Base-by-base conservation (phyloP, 1,140 invertebrate species). In the Camponotus vicinus region DNA sequence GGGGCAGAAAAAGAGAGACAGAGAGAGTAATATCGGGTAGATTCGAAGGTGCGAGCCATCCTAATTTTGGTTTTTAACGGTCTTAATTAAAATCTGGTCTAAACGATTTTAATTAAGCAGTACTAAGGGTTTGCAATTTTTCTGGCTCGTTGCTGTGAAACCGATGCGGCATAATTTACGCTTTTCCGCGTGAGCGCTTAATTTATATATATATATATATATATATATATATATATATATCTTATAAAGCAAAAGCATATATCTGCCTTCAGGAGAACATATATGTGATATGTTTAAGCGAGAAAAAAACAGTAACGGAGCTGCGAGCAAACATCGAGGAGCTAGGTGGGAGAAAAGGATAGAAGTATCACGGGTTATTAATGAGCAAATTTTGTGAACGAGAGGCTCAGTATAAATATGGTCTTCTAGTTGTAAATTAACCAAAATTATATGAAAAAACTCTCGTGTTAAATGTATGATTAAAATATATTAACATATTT, bases 71-170 rank as follows among this genome's bases (percentile, higher is more conserved):
- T 73, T 83, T 83, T 83, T 83, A 49, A 75, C 57, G 2, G 9
- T 34, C 67, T 73, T 82, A 82, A 83, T 83, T 75, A 75, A 83
- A 73, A 61, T 40, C 42, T 27, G 13, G 67, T 83, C 55, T 63
- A 75, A 70, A 75, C 67, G 55, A 37, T 32, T 83, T 73, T 83
- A 83, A 83, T 83, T 83, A 83, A 83, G 13, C 69, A n/a, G 32
- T 13, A 13, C 32, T 32, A 49, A 49, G 69, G 55, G 18, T 18
- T 34, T 13, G 42, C n/a, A 8, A 75, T 73, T 73, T 83, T 83
- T 75, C 42, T 57, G 42, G 32, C 57, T 83, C 32, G 40, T n/a
- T 55, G 57, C 5, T 57, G 69, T 11, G 40, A 83, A 83, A 83
- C 40, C 79, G 40, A 83, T 73, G 69, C 57, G 40, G 32, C 27